Base-by-base conservation (phyloP, 2,888 invertebrate genomes). In the Xestia xanthographa region DNA sequence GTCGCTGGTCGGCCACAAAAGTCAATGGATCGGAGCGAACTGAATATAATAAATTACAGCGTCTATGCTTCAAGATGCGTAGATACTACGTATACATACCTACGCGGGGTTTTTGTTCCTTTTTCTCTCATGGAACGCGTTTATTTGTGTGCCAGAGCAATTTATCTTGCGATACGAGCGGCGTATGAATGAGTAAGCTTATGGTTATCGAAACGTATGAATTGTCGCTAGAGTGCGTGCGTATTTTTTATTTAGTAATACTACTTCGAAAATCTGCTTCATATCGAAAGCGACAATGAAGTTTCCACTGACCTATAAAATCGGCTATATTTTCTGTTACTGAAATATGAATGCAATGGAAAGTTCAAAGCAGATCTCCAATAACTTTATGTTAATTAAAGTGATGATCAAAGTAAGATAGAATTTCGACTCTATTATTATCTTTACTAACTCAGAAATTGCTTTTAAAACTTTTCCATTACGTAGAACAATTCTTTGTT, bases 41-140 rank as follows among this genome's bases (percentile, higher is more conserved):
- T 92, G 94, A 94, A 95, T 94, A 95, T 95, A 96, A 96, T 96
- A 96, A 96, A 96, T 96, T 94, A 95, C 94, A 90, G 91, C 92
- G 92, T 89, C 93, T 93, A 93, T 93, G 92, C 90, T 90, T 88
- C 90, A 91, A 93, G 93, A 94, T 93, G 90, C 91, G 91, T 90
- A 92, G 92, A 92, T 92, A 91, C 87, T 87, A 77, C 69, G 81
- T 85, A 78, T 77, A 79, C 29, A 85, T 91, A 89, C 34, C 62
- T 90, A 92, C 87, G 91, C 90, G 89, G 91, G 90, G 92, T 93
- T 95, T 93, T 95, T 87, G 86, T 85, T 94, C 92, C 90, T 91
- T 93, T 93, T 93, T 92, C 91, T 92, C 91, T 92, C 88, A 90
- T 92, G 88, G 91, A 88, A 69, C 92, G 92, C 92, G 92, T 94